Evolutionary conservation across 92 coral and sea anemone species (phyloP).

Genomic region (Pocillopora grandis): DNA sequence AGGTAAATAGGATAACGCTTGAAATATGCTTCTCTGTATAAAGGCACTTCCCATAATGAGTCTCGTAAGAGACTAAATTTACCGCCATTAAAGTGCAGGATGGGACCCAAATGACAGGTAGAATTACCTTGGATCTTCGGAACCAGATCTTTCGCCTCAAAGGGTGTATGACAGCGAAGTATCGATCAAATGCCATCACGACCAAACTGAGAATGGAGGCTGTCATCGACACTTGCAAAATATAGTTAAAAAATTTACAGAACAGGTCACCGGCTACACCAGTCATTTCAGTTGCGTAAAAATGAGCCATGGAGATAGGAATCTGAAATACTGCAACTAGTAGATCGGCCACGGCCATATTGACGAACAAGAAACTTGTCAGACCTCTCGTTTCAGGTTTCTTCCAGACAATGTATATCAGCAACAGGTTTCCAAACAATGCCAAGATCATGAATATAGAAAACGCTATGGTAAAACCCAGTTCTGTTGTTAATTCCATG

Average conservation of each 20-base stretch:
- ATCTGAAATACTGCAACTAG: background rate
- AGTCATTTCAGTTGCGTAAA: background rate
- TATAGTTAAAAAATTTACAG: background rate
- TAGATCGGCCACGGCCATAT: slow-evolving; percentile 10
- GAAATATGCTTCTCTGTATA: background rate
- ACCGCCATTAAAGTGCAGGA: background rate
- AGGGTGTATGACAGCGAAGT: background rate
- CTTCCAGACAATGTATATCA: slow-evolving; percentile 6
- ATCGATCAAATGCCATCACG: background rate
- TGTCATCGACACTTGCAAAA: background rate
- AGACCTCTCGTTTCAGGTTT: background rate
- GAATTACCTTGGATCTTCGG: background rate
- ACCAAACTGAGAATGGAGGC: background rate
- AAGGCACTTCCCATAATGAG: background rate
- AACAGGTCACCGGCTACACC: background rate
- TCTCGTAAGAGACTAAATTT: background rate
- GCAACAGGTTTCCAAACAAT: background rate
- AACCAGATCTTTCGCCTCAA: background rate
- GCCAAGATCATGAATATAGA: background rate
- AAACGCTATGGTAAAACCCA: background rate
- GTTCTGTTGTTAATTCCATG: background rate
- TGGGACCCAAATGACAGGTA: background rate
- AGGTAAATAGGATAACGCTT: no score
- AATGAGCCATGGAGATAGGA: background rate
- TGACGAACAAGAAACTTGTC: slow-evolving; percentile 3